Evolutionary conservation across 2,113 vertebrate species (phyloP).

Genomic region (Sylvietta virens): DNA sequence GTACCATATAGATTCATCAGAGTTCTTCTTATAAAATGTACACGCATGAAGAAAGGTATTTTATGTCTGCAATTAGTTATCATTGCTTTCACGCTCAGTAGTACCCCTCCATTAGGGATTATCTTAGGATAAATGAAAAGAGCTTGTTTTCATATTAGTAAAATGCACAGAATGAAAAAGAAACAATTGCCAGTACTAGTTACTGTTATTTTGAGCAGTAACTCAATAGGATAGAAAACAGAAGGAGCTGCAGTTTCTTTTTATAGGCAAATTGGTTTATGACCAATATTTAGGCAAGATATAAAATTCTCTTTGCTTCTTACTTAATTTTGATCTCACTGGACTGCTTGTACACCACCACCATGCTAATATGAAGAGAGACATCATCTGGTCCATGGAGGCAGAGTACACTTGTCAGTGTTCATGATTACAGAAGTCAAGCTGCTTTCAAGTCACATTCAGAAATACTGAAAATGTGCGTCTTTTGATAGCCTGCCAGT

Average conservation of each 20-base stretch:
- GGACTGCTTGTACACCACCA: background rate
- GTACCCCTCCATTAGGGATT: background rate
- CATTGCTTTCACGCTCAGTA: background rate
- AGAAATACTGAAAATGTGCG: background rate
- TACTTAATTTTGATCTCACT: background rate
- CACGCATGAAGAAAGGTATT: background rate
- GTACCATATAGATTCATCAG: background rate
- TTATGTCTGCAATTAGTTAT: background rate
- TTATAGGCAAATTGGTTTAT: background rate
- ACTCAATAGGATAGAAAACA: background rate
- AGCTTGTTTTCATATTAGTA: background rate
- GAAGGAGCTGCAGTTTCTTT: background rate
- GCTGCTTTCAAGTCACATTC: slow-evolving; percentile 55
- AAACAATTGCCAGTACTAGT: background rate
- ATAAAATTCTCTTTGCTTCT: background rate
- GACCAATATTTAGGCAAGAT: background rate
- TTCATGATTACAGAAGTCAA: slow-evolving; percentile 53
- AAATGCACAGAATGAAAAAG: background rate
- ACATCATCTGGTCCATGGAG: background rate
- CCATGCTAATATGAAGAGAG: background rate
- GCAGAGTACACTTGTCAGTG: slow-evolving; percentile 4
- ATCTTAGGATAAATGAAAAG: background rate
- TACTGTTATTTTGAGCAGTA: background rate
- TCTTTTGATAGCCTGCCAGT: slow-evolving; percentile 58
- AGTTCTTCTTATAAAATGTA: background rate